Percentiles rank a stretch among this genome's conserved stretches.
Evolutionary conservation across 2,888 invertebrate species (phyloP).

Genomic region (Latrodectus elegans): DNA sequence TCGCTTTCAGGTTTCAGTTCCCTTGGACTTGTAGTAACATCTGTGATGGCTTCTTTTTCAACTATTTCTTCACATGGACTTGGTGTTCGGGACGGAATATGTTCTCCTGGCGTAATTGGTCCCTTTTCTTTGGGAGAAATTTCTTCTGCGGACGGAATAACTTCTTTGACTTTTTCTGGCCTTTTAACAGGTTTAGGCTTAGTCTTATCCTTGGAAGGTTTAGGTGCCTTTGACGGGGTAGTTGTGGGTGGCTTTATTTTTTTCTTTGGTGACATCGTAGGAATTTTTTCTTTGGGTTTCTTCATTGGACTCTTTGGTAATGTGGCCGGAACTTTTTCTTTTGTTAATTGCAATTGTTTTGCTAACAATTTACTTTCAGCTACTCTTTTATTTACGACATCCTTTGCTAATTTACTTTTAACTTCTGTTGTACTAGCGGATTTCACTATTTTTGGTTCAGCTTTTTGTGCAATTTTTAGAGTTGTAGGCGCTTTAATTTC

Average conservation of each 20-base stretch:
- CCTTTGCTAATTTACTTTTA: constrained; percentile 59
- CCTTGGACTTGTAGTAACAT: constrained; percentile 40
- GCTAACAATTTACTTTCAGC: constrained; percentile 58
- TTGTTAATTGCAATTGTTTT: constrained; percentile 30
- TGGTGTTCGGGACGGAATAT: constrained; percentile 47
- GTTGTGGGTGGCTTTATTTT: constrained; percentile 38
- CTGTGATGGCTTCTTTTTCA: constrained; percentile 34
- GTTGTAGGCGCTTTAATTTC: constrained; percentile 20
- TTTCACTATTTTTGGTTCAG: constrained; percentile 33
- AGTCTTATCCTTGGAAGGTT: constrained; percentile 63
- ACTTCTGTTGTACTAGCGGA: constrained; percentile 25
- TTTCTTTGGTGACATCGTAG: constrained; percentile 56
- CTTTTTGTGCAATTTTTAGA: constrained; percentile 15
- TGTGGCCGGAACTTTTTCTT: constrained; percentile 35
- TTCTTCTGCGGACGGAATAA: constrained; percentile 43
- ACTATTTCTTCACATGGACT: constrained; percentile 40
- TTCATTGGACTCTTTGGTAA: constrained; percentile 63
- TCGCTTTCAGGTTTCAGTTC: constrained; percentile 8
- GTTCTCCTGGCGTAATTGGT: constrained; percentile 38
- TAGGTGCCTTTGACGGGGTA: constrained; percentile 14
- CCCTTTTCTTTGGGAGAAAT: constrained; percentile 31
- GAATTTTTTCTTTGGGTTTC: constrained; percentile 52
- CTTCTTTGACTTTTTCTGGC: constrained; percentile 55
- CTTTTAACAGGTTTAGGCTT: constrained; percentile 62
- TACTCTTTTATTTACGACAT: constrained; percentile 62